phyloP scores from a whole-genome alignment of 1,140 invertebrate genomes.

The Drosophila nigrodunni region DNA sequence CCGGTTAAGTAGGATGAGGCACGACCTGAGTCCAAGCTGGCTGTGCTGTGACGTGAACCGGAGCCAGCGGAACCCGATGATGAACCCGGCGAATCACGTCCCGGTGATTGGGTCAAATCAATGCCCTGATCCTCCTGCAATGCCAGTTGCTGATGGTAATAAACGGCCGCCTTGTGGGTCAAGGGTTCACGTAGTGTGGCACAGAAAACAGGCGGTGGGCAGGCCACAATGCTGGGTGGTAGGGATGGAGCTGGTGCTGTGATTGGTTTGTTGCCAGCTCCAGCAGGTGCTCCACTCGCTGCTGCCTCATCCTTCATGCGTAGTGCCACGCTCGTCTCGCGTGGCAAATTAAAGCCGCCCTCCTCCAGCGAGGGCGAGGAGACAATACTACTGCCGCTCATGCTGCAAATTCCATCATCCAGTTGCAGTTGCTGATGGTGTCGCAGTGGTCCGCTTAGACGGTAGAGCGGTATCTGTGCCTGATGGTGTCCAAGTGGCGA shows the following conservation, averaged over 20 bases:
- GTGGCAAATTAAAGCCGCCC: slow-evolving; percentile 82
- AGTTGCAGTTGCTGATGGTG: slow-evolving; percentile 64
- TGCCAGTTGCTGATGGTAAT: slow-evolving; percentile 90
- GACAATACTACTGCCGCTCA: slow-evolving; percentile 84
- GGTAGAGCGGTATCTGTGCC: slow-evolving; percentile 85
- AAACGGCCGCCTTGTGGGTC: slow-evolving; percentile 89
- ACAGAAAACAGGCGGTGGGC: slow-evolving; percentile 75
- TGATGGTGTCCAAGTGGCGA: slow-evolving; percentile 85
- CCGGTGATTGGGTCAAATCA: slow-evolving; percentile 92
- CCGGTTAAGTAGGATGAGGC: slow-evolving; percentile 88
- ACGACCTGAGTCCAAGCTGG: slow-evolving; percentile 95
- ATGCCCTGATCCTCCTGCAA: slow-evolving; percentile 90
- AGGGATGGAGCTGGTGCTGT: slow-evolving; percentile 41
- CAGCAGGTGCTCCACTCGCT: slow-evolving; percentile 23
- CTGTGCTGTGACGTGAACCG: slow-evolving; percentile 94
- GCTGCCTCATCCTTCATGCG: slow-evolving; percentile 74
- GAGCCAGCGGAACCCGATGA: slow-evolving; percentile 92
- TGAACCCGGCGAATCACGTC: slow-evolving; percentile 94
- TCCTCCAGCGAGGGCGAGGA: slow-evolving; percentile 84
- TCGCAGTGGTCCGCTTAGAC: slow-evolving; percentile 69
- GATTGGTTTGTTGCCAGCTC: slow-evolving; percentile 51
- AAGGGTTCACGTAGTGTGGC: slow-evolving; percentile 85
- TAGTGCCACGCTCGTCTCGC: slow-evolving; percentile 80
- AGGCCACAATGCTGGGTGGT: slow-evolving; percentile 68
- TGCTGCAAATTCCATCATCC: slow-evolving; percentile 74